Evolutionary conservation across 1,140 invertebrate genomes (phyloP).

Genomic region (Saccostrea echinata): DNA sequence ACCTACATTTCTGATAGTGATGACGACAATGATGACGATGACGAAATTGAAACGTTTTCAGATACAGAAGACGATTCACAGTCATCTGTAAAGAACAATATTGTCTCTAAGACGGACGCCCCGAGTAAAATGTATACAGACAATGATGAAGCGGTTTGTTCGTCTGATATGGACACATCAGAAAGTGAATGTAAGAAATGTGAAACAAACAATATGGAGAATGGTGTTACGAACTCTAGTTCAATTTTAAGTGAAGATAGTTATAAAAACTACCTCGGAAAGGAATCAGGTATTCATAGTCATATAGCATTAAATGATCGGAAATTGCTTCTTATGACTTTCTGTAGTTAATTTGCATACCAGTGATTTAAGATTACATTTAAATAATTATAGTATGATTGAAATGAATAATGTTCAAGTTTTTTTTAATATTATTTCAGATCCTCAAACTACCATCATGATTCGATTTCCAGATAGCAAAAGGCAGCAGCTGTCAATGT

Average conservation of each 20-base stretch:
- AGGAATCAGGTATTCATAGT: constrained; percentile 52
- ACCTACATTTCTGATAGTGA: constrained; percentile 65
- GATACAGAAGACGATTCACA: constrained; percentile 73
- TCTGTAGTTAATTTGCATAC: no score
- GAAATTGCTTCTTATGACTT: neutral
- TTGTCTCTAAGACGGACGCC: neutral
- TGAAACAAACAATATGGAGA: neutral
- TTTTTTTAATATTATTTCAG: constrained; percentile 56
- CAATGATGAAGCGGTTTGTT: neutral
- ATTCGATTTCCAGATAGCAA: constrained; percentile 80
- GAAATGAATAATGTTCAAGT: no score
- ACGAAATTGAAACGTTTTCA: constrained; percentile 78
- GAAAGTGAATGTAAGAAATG: neutral
- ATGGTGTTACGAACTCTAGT: neutral
- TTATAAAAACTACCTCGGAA: constrained; percentile 58
- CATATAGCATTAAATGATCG: neutral
- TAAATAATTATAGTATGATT: no score
- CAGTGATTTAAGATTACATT: no score
- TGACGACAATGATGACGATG: constrained; percentile 71
- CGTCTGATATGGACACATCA: neutral
- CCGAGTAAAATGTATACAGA: no score
- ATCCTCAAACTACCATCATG: constrained; percentile 77
- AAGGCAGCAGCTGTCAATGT: constrained; percentile 77
- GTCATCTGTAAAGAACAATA: constrained; percentile 41
- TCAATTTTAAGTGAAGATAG: constrained; percentile 10